Percentiles rank a stretch among this genome's conserved stretches.
phyloP scores from a whole-genome alignment of 2,113 vertebrate species.

The Canis aureus region DNA sequence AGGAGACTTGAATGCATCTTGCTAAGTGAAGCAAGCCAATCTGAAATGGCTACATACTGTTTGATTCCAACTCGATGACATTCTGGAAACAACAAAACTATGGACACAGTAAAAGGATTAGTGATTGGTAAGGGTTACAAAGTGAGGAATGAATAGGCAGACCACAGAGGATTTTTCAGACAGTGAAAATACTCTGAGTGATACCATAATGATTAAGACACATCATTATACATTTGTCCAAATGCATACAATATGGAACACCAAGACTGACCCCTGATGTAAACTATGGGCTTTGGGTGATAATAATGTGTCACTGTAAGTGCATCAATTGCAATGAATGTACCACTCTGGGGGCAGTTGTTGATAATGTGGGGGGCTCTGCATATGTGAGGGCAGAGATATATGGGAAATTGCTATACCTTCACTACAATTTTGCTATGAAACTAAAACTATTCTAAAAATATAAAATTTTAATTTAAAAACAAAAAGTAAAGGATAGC shows the following conservation, averaged over 20 bases:
- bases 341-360: neutral
- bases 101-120: neutral
- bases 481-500: neutral
- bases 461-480: neutral
- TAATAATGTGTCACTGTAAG: neutral
- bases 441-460: neutral
- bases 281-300: neutral
- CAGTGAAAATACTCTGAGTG: neutral
- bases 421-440: neutral
- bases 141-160: neutral
- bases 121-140: neutral
- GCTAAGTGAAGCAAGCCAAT: neutral
- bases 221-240: neutral
- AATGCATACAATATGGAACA: neutral
- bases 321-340: neutral
- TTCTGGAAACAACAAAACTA: neutral
- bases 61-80: neutral
- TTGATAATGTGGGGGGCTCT: neutral
- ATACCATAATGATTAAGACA: neutral
- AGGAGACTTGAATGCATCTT: neutral
- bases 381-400: neutral
- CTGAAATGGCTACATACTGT: neutral
- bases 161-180: neutral
- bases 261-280: neutral
- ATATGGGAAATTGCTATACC: neutral